Percentiles rank a stretch among this genome's conserved stretches.
phyloP scores from a whole-genome alignment of 2,888 invertebrate species.

The Trissolcus brochymenae region DNA sequence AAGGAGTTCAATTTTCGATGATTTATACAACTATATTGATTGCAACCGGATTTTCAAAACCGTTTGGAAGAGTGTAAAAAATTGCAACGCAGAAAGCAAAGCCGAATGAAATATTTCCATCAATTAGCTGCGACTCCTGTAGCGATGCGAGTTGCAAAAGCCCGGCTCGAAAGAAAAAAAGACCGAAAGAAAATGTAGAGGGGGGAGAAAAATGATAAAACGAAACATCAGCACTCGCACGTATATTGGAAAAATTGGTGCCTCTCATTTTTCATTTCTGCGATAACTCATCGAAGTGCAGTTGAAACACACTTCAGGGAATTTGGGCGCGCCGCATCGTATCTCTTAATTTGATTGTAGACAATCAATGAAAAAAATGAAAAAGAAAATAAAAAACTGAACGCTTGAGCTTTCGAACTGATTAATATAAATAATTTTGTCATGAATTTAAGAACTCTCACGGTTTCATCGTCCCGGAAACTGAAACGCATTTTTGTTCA shows the following conservation, averaged over 20 bases:
- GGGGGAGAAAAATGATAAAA: neutral
- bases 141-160: constrained; percentile 12
- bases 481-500: constrained; percentile 1
- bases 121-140: constrained; percentile 37
- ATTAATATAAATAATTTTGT: constrained; percentile 21
- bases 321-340: constrained; percentile 41
- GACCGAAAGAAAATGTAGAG: neutral
- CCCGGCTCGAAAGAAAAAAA: constrained; percentile 10
- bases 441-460: neutral
- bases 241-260: constrained; percentile 51
- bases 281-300: constrained; percentile 40
- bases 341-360: constrained; percentile 43
- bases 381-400: constrained; percentile 2
- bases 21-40: too few relatives aligned
- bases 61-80: constrained; percentile 8
- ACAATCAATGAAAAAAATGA: constrained; percentile 22
- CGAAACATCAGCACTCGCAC: constrained; percentile 27
- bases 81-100: constrained; percentile 5
- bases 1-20: too few relatives aligned
- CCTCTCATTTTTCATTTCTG: constrained; percentile 51
- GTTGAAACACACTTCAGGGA: constrained; percentile 52
- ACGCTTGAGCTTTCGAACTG: constrained; percentile 22
- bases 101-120: constrained; percentile 25
- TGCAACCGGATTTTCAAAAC: neutral
- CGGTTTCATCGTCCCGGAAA: neutral